Base-by-base conservation (phyloP, 2,113 vertebrate genomes). In the Ornithorhynchus anatinus region DNA sequence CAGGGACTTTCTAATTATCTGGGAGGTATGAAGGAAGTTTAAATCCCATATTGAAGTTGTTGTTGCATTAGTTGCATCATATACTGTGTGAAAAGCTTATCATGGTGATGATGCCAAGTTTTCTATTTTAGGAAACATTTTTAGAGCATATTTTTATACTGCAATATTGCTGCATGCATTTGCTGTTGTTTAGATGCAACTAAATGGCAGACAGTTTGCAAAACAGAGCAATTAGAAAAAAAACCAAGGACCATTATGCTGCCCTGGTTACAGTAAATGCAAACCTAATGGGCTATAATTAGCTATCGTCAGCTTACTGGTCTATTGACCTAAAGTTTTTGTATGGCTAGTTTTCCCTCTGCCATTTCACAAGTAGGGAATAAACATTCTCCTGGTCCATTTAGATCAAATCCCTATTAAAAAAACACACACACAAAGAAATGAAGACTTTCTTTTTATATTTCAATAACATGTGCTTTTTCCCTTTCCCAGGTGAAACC, bases 401-500 rank as follows among this genome's bases (percentile, higher is more conserved):
- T 76, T 71, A 33, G 54, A 52, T 77, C 35, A 62, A 75, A 69
- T 23, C 5, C 10, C 27, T 20, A 33, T 10, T 42, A 13, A 23
- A 37, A 72, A 47, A 58, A 57, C n/a, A 25, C 22, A 57, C n/a
- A 25, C 22, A 48, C 6, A 16, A 48, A 27, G 13, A 56, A 51
- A 39, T 39, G 48, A 62, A 45, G 13, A 39, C 17, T 38, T 7
- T 38, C 9, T 36, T 64, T 5, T 39, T 29, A 59, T 63, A 35
- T 51, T 47, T 69, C 47, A 61, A 67, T 64, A 61, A 47, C 20
- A 52, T 79, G 10, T 82, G 11, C 37, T 59, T 63, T 80, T 81
- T 86, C 29, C 70, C 42, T 76, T 70, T 69, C 54, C 61, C 76
- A 89, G 86, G 79, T 77, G 22, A 22, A 80, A 77, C 56, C 64